Evolutionary conservation across 2,113 vertebrate genomes (phyloP), one percentile per base, ranked within the genome.

Genomic region (Canis aureus): DNA sequence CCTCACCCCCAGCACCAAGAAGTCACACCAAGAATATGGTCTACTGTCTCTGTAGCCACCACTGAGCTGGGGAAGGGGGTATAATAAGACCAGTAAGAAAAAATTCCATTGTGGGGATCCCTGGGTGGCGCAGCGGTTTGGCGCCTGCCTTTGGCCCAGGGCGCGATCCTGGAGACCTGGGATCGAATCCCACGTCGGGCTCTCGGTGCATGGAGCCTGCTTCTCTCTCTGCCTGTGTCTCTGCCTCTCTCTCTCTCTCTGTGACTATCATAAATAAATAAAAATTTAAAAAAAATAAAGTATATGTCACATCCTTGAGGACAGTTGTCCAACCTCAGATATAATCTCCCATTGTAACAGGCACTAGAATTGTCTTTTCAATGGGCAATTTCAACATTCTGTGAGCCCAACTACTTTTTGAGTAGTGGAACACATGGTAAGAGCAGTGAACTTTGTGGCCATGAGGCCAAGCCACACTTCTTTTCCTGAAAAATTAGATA

Each of bases 361-460:
- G 20, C 43, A 73, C 5, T 62, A 29, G 49, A 83, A 16, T 66
- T 86, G 0, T 62, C 74, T 80, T 38, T 84, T 95, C 51, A 92
- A 35, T 17, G 95, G 53, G 25, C 25, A 76, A 35, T 89, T 91
- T 95, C 20, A 92, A 87, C 19, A 38, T 73, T 90, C 60, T 73
- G 32, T 89, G 16, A 73, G 23, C 13, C 23, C 17, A 86, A 9
- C 19, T 79, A 8, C 32, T 88, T 96, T 67, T 67, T 71, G 20
- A 93, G 59, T 35, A 82, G 3, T 82, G 23, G 35, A 95, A 8
- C 19, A 78, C 49, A n/a, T 83, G 51, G 38, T 67, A 38, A 62
- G 15, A 74, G 23, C 29, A 88, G 66, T 90, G 43, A 95, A 90
- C 92, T 95, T 96, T 15, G 90, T 83, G 27, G 8, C 5, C 32